phyloP scores from a whole-genome alignment of 2,113 vertebrate genomes.

The Notechis scutatus region DNA sequence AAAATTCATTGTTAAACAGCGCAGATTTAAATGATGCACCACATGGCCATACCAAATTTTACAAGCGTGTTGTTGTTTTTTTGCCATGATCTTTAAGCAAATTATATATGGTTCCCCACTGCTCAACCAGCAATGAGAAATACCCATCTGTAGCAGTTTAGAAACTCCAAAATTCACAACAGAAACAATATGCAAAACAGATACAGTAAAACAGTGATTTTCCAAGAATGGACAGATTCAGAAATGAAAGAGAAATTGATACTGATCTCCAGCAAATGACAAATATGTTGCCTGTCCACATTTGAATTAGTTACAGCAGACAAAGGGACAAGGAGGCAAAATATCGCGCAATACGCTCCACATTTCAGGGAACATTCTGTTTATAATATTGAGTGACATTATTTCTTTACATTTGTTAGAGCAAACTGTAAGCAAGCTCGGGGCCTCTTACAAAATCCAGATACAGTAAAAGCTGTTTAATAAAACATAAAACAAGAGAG shows the following conservation, averaged over 20 bases:
- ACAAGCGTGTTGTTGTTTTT: not conserved
- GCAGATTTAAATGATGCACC: not conserved
- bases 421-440: not conserved
- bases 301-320: not conserved
- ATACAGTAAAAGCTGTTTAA: not conserved
- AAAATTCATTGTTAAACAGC: not conserved
- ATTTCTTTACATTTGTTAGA: not conserved
- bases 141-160: not conserved
- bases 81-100: not conserved
- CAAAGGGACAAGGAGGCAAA: not conserved
- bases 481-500: not conserved
- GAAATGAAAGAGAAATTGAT: not conserved
- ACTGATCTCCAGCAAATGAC: not conserved
- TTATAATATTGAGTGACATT: not conserved
- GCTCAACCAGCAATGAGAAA: not conserved
- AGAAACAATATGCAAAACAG: not conserved
- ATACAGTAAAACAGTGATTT: not conserved
- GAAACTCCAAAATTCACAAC: not conserved
- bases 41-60: not conserved
- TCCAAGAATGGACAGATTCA: not conserved
- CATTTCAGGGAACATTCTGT: not conserved
- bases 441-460: not conserved
- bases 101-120: not conserved
- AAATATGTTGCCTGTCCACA: not conserved
- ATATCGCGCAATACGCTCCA: not conserved